Evolutionary conservation across 1,140 invertebrate genomes (phyloP).

Genomic region (Formica exsecta): DNA sequence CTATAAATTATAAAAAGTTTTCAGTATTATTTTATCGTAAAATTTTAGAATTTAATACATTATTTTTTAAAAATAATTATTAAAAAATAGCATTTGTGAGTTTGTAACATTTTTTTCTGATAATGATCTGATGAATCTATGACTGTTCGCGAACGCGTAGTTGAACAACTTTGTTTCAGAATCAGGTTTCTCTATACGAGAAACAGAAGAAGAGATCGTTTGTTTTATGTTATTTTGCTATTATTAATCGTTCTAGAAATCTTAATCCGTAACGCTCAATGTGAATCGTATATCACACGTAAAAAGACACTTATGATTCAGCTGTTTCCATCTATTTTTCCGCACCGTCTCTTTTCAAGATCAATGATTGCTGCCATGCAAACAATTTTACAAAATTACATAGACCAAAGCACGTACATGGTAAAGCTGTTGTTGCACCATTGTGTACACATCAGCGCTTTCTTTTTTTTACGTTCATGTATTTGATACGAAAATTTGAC

Average conservation of each 20-base stretch:
- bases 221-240: neutral
- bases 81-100: neutral
- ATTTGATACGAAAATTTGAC: constrained; percentile 21
- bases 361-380: constrained; percentile 1
- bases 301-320: neutral
- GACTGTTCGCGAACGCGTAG: neutral
- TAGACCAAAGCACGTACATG: neutral
- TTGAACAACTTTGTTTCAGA: neutral
- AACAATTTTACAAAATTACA: constrained; percentile 45
- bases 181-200: neutral
- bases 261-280: neutral
- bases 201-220: neutral
- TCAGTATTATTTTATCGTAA: neutral
- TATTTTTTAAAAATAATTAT: constrained; percentile 4
- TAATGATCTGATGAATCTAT: neutral
- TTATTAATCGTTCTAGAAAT: neutral
- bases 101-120: neutral
- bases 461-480: neutral
- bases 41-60: neutral
- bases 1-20: neutral
- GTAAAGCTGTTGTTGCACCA: neutral
- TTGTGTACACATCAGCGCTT: neutral
- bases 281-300: neutral
- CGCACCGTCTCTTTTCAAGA: constrained; percentile 15
- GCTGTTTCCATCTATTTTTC: constrained; percentile 9